Conservation (phyloP, 2,888 invertebrate species). For the Tortricodes alternella region DNA sequence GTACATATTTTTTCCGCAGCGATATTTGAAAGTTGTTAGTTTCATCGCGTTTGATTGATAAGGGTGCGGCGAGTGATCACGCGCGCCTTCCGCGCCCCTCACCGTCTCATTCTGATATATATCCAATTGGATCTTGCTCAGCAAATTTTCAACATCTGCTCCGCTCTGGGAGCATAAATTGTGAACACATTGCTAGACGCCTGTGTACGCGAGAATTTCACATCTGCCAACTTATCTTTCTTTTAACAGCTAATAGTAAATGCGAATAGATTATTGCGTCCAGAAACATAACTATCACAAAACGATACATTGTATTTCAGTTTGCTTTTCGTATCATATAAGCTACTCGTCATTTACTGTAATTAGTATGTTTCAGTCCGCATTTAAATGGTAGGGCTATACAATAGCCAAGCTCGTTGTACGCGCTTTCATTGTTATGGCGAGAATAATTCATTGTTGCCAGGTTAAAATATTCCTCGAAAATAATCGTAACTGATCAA, state of each 20-base stretch:
- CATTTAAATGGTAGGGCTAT: neutral
- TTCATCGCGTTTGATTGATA: constrained; percentile 60
- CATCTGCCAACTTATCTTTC: neutral
- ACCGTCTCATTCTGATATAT: constrained; percentile 45
- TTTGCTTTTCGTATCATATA: neutral
- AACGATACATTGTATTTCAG: neutral
- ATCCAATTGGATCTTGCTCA: constrained; percentile 52
- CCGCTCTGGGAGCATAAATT: constrained; percentile 31
- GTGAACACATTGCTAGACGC: constrained; percentile 20
- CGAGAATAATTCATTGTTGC: constrained; percentile 42
- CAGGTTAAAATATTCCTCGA: constrained; percentile 45
- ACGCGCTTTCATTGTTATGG: constrained; percentile 39
- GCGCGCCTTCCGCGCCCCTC: constrained; percentile 36
- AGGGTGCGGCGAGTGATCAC: constrained; percentile 49
- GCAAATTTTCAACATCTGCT: constrained; percentile 53
- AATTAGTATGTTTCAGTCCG: neutral
- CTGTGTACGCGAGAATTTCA: neutral
- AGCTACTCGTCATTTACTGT: neutral
- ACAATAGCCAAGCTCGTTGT: constrained; percentile 9
- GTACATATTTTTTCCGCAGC: constrained; percentile 5
- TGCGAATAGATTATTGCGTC: neutral
- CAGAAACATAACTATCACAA: neutral
- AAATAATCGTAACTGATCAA: constrained; percentile 57
- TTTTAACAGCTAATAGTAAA: neutral
- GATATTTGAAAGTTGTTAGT: constrained; percentile 49